Conservation (phyloP, 2,113 vertebrate species). For the Phocoena sinus region DNA sequence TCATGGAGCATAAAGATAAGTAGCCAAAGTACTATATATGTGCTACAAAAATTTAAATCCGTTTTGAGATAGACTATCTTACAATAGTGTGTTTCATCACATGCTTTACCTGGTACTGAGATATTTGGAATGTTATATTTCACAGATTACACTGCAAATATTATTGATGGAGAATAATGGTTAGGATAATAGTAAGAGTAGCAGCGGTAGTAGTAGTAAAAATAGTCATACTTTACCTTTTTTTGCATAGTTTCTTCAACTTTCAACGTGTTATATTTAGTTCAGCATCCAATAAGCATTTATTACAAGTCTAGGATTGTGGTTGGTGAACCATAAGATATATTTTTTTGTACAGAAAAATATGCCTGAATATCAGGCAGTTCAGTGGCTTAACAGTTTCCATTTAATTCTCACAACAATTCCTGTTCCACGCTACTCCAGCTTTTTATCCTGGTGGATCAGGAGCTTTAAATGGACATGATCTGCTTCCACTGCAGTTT, state of each 20-base stretch:
- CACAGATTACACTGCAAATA: background rate
- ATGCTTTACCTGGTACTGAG: background rate
- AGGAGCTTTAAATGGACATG: background rate
- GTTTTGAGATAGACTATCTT: background rate
- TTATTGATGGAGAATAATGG: background rate
- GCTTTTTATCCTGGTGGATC: background rate
- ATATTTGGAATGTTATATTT: background rate
- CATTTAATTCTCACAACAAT: background rate
- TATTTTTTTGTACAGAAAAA: background rate
- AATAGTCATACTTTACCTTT: background rate
- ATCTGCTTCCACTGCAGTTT: constrained; percentile 31
- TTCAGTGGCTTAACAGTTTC: background rate
- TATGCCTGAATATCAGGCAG: background rate
- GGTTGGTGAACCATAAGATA: background rate
- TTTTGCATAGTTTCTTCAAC: background rate
- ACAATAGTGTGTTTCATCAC: background rate
- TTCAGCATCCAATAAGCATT: background rate
- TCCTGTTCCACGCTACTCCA: fast-evolving
- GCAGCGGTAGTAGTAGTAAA: background rate
- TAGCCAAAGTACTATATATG: background rate
- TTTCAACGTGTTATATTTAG: background rate
- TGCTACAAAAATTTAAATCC: background rate
- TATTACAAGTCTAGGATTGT: background rate
- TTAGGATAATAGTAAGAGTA: no score
- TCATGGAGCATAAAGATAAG: background rate